Percentiles rank a stretch among this genome's conserved stretches.
These are phyloP conservation scores for Caiman crocodilus DNA, from an alignment of 2,797 vertebrate species.

Conservation along the genomic window DNA sequence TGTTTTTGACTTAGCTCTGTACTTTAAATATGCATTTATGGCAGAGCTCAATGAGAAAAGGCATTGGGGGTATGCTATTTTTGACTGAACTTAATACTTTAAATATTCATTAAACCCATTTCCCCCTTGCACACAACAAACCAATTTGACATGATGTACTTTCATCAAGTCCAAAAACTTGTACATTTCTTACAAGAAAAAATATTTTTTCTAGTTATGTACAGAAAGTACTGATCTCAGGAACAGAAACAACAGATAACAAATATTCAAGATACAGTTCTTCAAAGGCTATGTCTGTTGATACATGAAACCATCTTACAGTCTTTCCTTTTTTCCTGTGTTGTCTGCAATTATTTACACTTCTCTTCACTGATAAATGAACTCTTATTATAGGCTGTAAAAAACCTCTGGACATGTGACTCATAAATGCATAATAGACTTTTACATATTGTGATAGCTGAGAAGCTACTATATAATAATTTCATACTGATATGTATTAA, in stretches of 20 bases:
- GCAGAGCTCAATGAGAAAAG: not conserved
- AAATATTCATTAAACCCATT: conserved; percentile 3
- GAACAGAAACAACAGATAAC: not conserved
- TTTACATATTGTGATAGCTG: not conserved
- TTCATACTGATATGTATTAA: too few species aligned
- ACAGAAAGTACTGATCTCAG: not conserved
- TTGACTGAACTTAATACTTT: not conserved
- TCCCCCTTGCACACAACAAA: not conserved
- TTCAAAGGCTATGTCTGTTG: rapidly evolving
- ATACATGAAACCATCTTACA: not conserved
- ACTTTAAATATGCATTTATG: too few species aligned
- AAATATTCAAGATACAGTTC: not conserved
- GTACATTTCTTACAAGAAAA: not conserved
- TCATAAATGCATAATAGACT: not conserved
- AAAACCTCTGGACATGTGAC: not conserved
- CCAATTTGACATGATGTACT: not conserved
- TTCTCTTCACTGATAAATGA: not conserved
- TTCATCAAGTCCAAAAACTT: not conserved
- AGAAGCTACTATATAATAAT: not conserved
- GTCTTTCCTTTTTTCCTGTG: not conserved
- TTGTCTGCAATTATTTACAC: not conserved
- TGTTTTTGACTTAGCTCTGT: too few species aligned
- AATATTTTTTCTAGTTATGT: not conserved
- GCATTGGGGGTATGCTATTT: not conserved
- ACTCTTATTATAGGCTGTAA: not conserved